Percentiles rank a stretch among this genome's conserved stretches.
These are phyloP conservation scores for Prionace glauca DNA, from an alignment of 2,797 vertebrate species.

Conservation along the genomic window DNA sequence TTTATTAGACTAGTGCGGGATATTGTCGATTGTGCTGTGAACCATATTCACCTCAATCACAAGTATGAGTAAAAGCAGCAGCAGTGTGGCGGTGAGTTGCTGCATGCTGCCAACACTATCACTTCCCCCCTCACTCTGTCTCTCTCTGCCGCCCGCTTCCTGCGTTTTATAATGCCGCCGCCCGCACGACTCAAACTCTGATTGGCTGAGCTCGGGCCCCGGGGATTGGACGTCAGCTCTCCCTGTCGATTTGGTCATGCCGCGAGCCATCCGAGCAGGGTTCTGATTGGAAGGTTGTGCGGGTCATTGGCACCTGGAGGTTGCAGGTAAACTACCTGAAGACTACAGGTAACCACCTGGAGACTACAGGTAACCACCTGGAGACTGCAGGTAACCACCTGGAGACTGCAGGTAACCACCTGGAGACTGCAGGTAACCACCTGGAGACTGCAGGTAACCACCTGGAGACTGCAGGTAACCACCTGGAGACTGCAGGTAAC, in stretches of 20 bases:
- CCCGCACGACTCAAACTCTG: background rate
- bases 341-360: too few species aligned
- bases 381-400: too few species aligned
- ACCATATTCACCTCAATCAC: background rate
- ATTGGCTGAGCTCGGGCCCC: background rate
- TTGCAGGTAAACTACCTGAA: too few species aligned
- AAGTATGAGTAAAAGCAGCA: background rate
- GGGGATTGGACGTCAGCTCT: background rate
- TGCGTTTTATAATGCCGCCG: background rate
- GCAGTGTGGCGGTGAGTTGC: background rate
- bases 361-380: too few species aligned
- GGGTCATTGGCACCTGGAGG: background rate
- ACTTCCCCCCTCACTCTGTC: too few species aligned
- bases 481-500: too few species aligned
- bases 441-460: too few species aligned
- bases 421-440: too few species aligned
- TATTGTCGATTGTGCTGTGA: background rate
- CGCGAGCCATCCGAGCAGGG: background rate
- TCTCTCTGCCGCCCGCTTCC: background rate
- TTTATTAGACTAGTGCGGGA: background rate
- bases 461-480: too few species aligned
- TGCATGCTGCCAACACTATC: background rate
- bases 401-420: too few species aligned
- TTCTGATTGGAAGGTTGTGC: background rate
- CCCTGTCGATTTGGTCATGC: background rate